A percentile compares a stretch with the other conserved stretches of the same genome.
Evolutionary conservation across 2,113 vertebrate species (phyloP).

Genomic region (Sebastes fasciatus): DNA sequence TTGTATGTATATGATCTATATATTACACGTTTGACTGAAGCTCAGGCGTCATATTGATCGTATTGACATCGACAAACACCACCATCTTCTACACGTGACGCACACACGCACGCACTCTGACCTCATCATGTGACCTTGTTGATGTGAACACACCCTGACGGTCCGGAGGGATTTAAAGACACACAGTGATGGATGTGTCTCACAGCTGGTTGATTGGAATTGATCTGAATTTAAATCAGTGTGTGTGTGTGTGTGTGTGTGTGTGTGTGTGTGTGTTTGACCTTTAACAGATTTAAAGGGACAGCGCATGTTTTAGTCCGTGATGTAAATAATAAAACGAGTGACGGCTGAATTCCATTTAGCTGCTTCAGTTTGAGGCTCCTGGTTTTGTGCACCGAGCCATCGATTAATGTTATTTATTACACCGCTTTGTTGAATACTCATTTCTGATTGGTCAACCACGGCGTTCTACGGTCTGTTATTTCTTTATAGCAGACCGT

Average conservation of each 20-base stretch:
- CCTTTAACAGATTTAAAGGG: conserved; percentile 17
- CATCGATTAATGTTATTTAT: no score
- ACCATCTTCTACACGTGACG: conserved; percentile 9
- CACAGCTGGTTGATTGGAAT: background rate
- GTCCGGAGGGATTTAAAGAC: background rate
- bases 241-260: conserved; percentile 12
- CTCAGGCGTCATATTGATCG: background rate
- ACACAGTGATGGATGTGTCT: background rate
- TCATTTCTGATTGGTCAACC: no score
- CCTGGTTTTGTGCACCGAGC: no score
- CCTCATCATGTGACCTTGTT: background rate
- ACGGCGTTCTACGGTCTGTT: no score
- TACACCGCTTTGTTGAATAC: no score
- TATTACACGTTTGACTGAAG: background rate
- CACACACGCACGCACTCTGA: background rate
- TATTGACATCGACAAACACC: conserved; percentile 8
- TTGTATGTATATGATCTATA: background rate
- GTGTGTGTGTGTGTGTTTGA: background rate
- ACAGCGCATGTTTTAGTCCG: background rate
- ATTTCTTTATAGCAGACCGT: no score
- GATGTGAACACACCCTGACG: background rate
- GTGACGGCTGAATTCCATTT: no score
- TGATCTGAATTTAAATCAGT: background rate
- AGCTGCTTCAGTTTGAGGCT: no score
- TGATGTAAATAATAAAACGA: no score